A percentile compares a stretch with the other conserved stretches of the same genome.
Evolutionary conservation across 1,140 invertebrate genomes (phyloP).

Genomic region (Drosophila asahinai): DNA sequence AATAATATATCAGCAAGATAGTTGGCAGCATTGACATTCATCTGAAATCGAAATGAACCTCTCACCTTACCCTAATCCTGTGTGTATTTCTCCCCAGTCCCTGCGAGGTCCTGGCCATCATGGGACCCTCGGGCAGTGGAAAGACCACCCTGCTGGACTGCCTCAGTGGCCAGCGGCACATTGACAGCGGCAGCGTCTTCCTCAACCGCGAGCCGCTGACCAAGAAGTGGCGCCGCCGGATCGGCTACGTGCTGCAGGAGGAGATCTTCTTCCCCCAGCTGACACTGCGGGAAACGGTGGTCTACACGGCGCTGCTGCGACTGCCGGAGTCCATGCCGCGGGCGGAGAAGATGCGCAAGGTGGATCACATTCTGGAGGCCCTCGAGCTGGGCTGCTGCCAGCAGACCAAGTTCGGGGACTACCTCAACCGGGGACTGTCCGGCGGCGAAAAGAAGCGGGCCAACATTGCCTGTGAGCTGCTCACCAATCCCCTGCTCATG

Average conservation of each 20-base stretch:
- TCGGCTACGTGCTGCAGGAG: conserved; percentile 94
- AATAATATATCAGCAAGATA: neutral
- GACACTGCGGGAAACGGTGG: conserved; percentile 92
- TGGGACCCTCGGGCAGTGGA: conserved; percentile 93
- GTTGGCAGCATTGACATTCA: conserved; percentile 18
- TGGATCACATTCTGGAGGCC: conserved; percentile 92
- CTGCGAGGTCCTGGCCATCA: conserved; percentile 92
- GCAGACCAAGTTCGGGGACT: conserved; percentile 93
- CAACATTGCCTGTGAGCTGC: conserved; percentile 94
- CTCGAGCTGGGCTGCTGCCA: conserved; percentile 92
- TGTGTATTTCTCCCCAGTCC: conserved; percentile 83
- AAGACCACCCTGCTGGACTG: conserved; percentile 94
- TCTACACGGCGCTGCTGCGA: conserved; percentile 90
- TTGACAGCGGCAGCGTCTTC: conserved; percentile 90
- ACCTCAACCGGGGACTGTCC: conserved; percentile 91
- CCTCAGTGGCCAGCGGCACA: conserved; percentile 89
- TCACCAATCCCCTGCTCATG: conserved; percentile 94
- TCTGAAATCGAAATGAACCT: too few species aligned
- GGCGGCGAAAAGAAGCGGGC: conserved; percentile 95
- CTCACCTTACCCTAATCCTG: neutral
- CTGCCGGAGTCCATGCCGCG: conserved; percentile 91
- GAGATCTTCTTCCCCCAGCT: conserved; percentile 94
- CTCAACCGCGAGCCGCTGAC: conserved; percentile 91
- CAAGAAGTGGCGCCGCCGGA: conserved; percentile 91
- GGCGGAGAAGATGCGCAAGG: conserved; percentile 91